Evolutionary conservation across 2,888 invertebrate genomes (phyloP), one percentile per base, ranked within the genome.

Genomic region (Tenthredo mesomela): DNA sequence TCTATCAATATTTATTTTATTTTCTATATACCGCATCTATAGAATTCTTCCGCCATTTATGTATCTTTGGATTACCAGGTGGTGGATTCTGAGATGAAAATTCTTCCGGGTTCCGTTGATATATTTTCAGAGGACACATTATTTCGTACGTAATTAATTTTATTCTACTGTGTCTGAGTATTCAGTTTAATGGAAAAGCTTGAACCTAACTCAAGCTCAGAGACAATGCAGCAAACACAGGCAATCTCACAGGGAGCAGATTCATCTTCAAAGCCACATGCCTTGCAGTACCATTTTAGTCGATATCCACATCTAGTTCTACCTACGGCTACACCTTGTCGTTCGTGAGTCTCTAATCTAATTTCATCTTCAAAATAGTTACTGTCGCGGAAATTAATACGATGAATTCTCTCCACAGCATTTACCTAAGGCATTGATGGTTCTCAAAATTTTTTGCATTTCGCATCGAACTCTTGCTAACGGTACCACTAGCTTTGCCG

Each of bases 1-100:
- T 80, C 58, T 40, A 61, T 80, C 61, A 29, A 40, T 61, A 40
- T 80, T 80, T 80, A 40, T 80, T 80, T 37, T 61, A 37, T 58
- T 37, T 37, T 40, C 40, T 5, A 37, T 1, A 21, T 21, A 29
- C 33, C 12, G 29, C 18, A 50, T 43, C n/a, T 73, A 10, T 73
- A n/a, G 9, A 40, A 21, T 21, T 18, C 18, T 50, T 33, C 40
- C 40, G n/a, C 4, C 7, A 29, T 54, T 50, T 33, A 29, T 77
- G 4, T 25, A 33, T 77, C 50, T 77, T 77, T 9, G 12, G 67
- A 67, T 33, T 10, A 6, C 33, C 6, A 67, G 29, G 5, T 29
- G 15, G 67, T 5, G 33, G 15, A 67, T 67, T 15, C 29, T 15
- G 18, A 18, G 18, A 33, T n/a, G 37, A 37, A 9, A 40, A 75